Conservation (phyloP, 2,797 vertebrate species). For the Poeciliopsis gracilis region DNA sequence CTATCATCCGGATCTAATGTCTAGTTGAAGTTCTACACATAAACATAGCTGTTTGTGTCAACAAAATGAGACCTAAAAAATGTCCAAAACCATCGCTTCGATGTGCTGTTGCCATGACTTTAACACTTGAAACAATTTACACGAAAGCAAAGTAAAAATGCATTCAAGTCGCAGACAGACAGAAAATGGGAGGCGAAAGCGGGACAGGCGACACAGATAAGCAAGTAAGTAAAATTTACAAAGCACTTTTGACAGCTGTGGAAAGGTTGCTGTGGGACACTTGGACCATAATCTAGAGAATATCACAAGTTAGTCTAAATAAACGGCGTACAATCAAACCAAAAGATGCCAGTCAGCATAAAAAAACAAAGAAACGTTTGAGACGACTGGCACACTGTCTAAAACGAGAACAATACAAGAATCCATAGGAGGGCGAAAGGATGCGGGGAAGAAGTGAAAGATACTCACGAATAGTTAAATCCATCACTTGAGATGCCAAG, state of each 20-base stretch:
- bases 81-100: conserved; percentile 31
- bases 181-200: conserved; percentile 71
- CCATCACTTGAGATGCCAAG: conserved; percentile 99
- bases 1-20: background rate
- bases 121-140: conserved; percentile 84
- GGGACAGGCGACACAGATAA: conserved; percentile 81
- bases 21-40: background rate
- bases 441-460: conserved; percentile 88
- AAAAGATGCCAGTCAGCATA: conserved; percentile 82
- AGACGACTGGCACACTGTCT: conserved; percentile 33
- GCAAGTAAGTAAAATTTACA: conserved; percentile 34
- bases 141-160: conserved; percentile 99
- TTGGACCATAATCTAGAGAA: conserved; percentile 9
- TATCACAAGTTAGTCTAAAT: conserved; percentile 80
- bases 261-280: conserved; percentile 2
- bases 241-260: conserved; percentile 65
- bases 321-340: conserved; percentile 83
- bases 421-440: conserved; percentile 69
- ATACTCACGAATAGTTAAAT: conserved; percentile 99
- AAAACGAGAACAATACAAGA: conserved; percentile 63
- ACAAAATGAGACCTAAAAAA: conserved; percentile 1
- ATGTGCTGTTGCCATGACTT: conserved; percentile 65
- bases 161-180: conserved; percentile 96
- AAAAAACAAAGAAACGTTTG: conserved; percentile 31
- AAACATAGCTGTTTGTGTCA: background rate